A percentile compares a stretch with the other conserved stretches of the same genome.
These are phyloP conservation scores for Tragelaphus scriptus DNA, from an alignment of 2,113 vertebrate species.

Conservation along the genomic window DNA sequence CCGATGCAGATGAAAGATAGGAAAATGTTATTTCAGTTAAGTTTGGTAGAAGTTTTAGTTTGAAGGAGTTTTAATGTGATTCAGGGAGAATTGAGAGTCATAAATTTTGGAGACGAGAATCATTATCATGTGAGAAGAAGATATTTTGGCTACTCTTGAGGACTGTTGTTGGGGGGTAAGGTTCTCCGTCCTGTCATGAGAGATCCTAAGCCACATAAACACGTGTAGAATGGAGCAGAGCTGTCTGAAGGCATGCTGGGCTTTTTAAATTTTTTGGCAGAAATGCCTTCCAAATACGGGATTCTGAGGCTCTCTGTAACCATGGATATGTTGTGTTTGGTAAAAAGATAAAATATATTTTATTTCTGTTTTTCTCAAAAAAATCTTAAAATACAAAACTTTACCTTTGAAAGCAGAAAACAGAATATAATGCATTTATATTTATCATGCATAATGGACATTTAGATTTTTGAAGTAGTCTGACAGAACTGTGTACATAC, in stretches of 20 bases:
- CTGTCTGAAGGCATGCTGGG: background rate
- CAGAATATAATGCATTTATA: background rate
- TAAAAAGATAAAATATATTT: background rate
- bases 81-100: background rate
- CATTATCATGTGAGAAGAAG: background rate
- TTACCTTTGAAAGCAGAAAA: background rate
- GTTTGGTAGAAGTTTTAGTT: background rate
- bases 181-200: background rate
- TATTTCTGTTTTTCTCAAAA: background rate
- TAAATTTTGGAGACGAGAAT: slow-evolving; percentile 1
- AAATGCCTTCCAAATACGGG: background rate
- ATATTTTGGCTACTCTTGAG: background rate
- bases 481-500: background rate
- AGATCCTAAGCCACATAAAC: background rate
- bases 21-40: background rate
- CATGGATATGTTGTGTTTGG: background rate
- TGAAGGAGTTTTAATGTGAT: background rate
- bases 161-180: background rate
- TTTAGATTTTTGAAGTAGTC: background rate
- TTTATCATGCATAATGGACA: background rate
- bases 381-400: background rate
- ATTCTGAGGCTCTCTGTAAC: background rate
- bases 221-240: background rate
- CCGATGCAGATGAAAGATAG: background rate
- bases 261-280: background rate